Evolutionary conservation across 2,888 invertebrate genomes (phyloP).

Genomic region (Lasioglossum zephyrum): DNA sequence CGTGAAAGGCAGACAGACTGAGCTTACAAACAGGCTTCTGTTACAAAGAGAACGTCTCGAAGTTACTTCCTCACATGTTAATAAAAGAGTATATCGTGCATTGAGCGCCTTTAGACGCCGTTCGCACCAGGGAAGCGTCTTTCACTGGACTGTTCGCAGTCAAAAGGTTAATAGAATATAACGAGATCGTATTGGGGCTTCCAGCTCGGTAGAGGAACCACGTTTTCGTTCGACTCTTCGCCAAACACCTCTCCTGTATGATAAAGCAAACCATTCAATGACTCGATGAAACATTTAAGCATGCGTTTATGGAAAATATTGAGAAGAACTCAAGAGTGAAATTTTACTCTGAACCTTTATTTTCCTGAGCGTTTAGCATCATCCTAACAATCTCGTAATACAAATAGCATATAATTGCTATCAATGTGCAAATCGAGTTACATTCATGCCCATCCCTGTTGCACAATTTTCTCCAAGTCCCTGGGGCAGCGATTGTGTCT

Average conservation of each 20-base stretch:
- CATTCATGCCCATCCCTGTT: neutral
- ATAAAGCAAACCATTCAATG: neutral
- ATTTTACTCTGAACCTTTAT: neutral
- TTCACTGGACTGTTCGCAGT: constrained; percentile 1
- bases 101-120: neutral
- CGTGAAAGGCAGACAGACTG: neutral
- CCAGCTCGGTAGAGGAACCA: constrained; percentile 1
- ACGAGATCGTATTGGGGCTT: neutral
- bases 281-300: too few relatives aligned
- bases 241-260: neutral
- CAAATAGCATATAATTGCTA: neutral
- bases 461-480: neutral
- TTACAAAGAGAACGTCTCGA: neutral
- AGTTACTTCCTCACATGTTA: neutral
- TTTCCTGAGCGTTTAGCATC: neutral
- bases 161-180: constrained; percentile 10
- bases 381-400: neutral
- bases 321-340: neutral
- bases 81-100: neutral
- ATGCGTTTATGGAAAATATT: too few relatives aligned
- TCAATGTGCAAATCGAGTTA: neutral
- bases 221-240: neutral
- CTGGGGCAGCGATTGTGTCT: neutral
- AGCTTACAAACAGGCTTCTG: neutral
- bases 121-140: neutral